Conservation (phyloP, 2,113 vertebrate genomes). For the Zosterops borbonicus region DNA sequence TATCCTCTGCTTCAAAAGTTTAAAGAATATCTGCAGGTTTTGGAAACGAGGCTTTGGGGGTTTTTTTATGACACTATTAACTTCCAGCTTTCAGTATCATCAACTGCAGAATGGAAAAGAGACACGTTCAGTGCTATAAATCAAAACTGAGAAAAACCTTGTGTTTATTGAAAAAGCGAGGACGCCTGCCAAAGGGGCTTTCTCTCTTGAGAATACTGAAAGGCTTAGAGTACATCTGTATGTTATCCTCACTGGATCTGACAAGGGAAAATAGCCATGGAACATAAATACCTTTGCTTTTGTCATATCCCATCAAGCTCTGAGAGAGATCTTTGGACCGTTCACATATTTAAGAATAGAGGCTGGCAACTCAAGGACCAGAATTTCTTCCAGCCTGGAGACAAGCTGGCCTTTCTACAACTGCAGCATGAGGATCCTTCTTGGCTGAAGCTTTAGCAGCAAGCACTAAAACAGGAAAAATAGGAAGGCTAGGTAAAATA, state of each 20-base stretch:
- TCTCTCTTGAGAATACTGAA: not conserved
- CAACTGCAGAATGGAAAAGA: slow-evolving; percentile 19
- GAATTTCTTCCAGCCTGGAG: not conserved
- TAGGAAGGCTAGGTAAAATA: not conserved
- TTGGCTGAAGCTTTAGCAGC: not conserved
- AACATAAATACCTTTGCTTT: slow-evolving; percentile 36
- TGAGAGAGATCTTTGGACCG: not conserved
- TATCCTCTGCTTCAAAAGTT: not conserved
- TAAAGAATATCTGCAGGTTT: not conserved
- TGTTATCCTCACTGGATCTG: not conserved
- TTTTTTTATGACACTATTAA: not conserved
- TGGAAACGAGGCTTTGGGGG: not conserved
- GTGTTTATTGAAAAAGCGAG: slow-evolving; percentile 20
- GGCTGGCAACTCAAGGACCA: not conserved
- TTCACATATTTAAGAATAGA: not conserved
- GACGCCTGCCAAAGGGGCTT: slow-evolving; percentile 36
- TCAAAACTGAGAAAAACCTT: slow-evolving; percentile 48
- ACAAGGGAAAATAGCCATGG: not conserved
- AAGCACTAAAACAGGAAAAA: not conserved
- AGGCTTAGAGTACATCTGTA: slow-evolving; percentile 1
- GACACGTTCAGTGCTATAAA: slow-evolving; percentile 22
- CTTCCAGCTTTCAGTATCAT: slow-evolving; percentile 31
- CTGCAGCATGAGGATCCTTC: not conserved
- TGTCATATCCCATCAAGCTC: not conserved
- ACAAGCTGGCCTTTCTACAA: not conserved